phyloP scores from a whole-genome alignment of 2,797 vertebrate species.

The Mycteria americana region DNA sequence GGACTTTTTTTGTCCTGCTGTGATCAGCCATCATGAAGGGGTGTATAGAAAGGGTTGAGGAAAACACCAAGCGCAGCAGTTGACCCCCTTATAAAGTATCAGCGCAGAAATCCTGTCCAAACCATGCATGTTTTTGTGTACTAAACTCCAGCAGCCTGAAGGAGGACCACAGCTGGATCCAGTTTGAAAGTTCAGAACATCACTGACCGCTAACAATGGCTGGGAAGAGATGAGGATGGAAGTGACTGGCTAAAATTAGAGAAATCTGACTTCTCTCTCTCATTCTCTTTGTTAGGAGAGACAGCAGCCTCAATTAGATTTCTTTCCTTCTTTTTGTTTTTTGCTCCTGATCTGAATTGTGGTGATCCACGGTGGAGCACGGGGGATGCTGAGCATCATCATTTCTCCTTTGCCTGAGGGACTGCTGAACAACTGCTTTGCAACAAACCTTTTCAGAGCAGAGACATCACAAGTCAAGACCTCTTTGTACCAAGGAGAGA shows the following conservation, averaged over 20 bases:
- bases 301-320: neutral
- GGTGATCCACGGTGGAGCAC: fast-evolving
- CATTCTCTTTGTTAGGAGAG: neutral
- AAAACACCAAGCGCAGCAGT: neutral
- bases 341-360: neutral
- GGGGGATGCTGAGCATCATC: neutral
- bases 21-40: neutral
- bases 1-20: neutral
- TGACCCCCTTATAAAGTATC: neutral
- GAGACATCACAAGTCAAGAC: neutral
- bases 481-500: neutral
- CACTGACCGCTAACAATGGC: neutral
- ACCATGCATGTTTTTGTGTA: neutral
- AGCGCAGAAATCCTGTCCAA: neutral
- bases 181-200: neutral
- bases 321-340: neutral
- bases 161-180: neutral
- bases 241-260: neutral
- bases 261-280: neutral
- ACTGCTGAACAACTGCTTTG: neutral
- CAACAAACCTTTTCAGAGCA: neutral
- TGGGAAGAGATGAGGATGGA: neutral
- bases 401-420: neutral
- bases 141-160: neutral
- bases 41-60: neutral